A percentile compares a stretch with the other conserved stretches of the same genome.
Evolutionary conservation across 1,140 invertebrate species (phyloP).

Genomic region (Pteromalus puparum): DNA sequence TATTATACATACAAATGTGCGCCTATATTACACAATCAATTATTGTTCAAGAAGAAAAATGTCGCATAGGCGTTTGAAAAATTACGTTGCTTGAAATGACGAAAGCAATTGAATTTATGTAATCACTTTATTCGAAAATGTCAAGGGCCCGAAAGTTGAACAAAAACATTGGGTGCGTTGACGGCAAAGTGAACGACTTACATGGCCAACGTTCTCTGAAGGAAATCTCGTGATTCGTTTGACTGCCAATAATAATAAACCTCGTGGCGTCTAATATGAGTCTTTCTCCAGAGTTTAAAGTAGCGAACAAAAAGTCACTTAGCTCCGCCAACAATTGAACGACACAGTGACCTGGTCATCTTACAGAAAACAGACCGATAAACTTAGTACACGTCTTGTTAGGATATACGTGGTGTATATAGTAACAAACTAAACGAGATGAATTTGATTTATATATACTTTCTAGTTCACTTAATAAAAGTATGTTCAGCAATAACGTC

Average conservation of each 20-base stretch:
- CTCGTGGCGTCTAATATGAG: neutral
- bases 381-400: neutral
- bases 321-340: neutral
- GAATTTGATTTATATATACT: neutral
- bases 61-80: too few species aligned
- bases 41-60: too few species aligned
- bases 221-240: slow-evolving; percentile 9
- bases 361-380: slow-evolving; percentile 14
- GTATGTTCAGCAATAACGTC: too few species aligned
- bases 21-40: too few species aligned
- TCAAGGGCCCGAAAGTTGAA: neutral
- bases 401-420: neutral
- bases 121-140: neutral
- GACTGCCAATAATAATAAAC: neutral
- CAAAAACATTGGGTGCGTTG: neutral
- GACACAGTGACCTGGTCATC: slow-evolving; percentile 23
- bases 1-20: too few species aligned
- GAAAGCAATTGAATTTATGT: neutral
- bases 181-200: neutral
- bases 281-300: slow-evolving; percentile 3
- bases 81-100: neutral
- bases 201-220: neutral
- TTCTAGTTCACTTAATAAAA: too few species aligned
- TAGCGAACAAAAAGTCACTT: slow-evolving; percentile 33
- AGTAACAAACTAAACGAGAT: neutral